Percentiles rank a stretch among this genome's conserved stretches.
Evolutionary conservation across 2,888 invertebrate species (phyloP).

Genomic region (Catocala fraxini): DNA sequence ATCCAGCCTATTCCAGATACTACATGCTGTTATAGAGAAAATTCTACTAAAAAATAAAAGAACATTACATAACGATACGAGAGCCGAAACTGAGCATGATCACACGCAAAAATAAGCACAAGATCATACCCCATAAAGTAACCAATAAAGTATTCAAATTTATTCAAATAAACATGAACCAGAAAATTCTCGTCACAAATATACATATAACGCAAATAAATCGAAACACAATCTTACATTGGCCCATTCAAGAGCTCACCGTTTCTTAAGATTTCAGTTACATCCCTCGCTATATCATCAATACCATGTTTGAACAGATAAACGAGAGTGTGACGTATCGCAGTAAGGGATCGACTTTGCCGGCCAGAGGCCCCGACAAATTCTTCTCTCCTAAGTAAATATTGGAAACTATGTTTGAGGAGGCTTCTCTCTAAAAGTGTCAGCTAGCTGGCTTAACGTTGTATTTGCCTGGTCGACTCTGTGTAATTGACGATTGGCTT

Average conservation of each 20-base stretch:
- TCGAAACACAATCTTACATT: slow-evolving; percentile 4
- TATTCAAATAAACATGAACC: too few relatives aligned
- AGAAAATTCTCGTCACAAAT: not conserved
- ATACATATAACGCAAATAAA: slow-evolving; percentile 1
- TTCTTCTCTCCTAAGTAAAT: slow-evolving; percentile 64
- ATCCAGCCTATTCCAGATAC: too few relatives aligned
- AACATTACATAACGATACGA: too few relatives aligned
- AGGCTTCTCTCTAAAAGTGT: slow-evolving; percentile 36
- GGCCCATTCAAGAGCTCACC: slow-evolving; percentile 15
- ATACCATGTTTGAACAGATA: slow-evolving; percentile 62
- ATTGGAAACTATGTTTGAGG: slow-evolving; percentile 62
- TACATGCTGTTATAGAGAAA: too few relatives aligned
- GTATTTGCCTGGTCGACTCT: slow-evolving; percentile 41
- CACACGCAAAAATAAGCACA: not conserved
- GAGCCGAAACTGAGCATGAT: too few relatives aligned
- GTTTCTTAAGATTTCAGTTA: slow-evolving; percentile 25
- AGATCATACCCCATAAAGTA: too few relatives aligned
- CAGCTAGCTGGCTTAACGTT: slow-evolving; percentile 46
- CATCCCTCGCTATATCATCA: slow-evolving; percentile 38
- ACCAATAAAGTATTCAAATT: too few relatives aligned
- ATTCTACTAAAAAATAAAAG: too few relatives aligned
- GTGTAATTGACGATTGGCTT: slow-evolving; percentile 51
- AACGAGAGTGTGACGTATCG: slow-evolving; percentile 70
- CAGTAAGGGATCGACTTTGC: slow-evolving; percentile 56
- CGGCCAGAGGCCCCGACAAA: slow-evolving; percentile 44